Conservation (phyloP, 2,113 vertebrate genomes). For the Bungarus multicinctus region DNA sequence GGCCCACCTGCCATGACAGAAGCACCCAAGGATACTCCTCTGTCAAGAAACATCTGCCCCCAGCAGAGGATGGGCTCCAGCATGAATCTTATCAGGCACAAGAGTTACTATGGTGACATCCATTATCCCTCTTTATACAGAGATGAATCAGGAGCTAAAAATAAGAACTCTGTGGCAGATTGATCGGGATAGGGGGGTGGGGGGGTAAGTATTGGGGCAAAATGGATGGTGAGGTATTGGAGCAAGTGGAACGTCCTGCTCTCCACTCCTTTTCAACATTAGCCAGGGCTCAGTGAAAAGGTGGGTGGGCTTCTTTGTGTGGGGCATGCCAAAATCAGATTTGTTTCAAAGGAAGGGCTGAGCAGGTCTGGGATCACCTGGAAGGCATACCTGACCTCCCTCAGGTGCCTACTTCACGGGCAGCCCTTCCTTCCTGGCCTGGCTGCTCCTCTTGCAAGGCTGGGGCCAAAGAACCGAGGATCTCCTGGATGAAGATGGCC, state of each 20-base stretch:
- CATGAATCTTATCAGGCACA: not conserved
- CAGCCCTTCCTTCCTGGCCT: no score
- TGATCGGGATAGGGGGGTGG: rapidly evolving
- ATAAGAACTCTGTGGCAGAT: constrained; percentile 23
- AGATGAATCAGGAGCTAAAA: constrained; percentile 60
- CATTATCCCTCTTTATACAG: constrained; percentile 16
- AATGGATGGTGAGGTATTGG: not conserved
- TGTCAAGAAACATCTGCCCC: not conserved
- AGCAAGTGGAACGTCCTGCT: not conserved
- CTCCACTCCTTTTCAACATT: not conserved
- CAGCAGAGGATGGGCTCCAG: not conserved
- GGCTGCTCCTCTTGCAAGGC: not conserved
- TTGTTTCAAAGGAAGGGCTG: not conserved
- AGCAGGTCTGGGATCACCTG: not conserved
- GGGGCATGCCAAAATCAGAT: not conserved
- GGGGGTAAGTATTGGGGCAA: not conserved
- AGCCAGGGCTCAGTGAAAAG: not conserved
- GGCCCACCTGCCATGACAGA: not conserved
- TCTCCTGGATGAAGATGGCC: not conserved
- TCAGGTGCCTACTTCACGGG: rapidly evolving
- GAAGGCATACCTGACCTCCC: not conserved
- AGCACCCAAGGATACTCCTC: not conserved
- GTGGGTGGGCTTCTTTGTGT: not conserved
- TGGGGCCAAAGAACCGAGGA: not conserved
- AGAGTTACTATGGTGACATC: constrained; percentile 61